These are phyloP conservation scores for Patella vulgata DNA, from an alignment of 1,140 invertebrate species.

Conservation along the genomic window DNA sequence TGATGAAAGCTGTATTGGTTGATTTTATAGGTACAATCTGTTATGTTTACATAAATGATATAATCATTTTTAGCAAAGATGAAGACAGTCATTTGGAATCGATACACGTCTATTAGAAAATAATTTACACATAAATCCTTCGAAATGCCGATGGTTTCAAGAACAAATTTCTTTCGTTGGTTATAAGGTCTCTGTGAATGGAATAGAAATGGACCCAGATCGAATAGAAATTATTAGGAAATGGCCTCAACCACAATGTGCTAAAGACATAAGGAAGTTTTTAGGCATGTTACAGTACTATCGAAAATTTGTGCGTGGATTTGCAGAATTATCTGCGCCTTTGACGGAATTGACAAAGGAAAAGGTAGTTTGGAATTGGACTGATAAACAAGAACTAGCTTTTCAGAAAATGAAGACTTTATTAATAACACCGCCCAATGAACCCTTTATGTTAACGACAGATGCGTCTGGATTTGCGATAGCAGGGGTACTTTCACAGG, in stretches of 20 bases:
- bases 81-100: too few species aligned
- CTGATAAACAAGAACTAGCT: background rate
- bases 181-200: constrained; percentile 17
- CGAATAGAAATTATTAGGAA: constrained; percentile 17
- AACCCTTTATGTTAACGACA: too few species aligned
- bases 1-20: too few species aligned
- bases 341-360: background rate
- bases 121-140: too few species aligned
- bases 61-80: too few species aligned
- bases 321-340: constrained; percentile 39
- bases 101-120: too few species aligned
- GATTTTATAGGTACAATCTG: too few species aligned
- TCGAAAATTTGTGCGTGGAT: constrained; percentile 15
- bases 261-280: constrained; percentile 40
- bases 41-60: too few species aligned
- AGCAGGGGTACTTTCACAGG: too few species aligned
- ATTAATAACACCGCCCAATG: constrained; percentile 10
- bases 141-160: too few species aligned
- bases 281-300: constrained; percentile 32
- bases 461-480: too few species aligned
- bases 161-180: too few species aligned
- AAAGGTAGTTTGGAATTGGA: constrained; percentile 18
- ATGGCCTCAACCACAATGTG: constrained; percentile 38
- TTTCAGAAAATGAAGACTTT: constrained; percentile 9
- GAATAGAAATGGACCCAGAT: constrained; percentile 31